These are phyloP conservation scores for Acanthaster planci DNA, from an alignment of 35 echinoderm and acorn worm species.

Conservation along the genomic window DNA sequence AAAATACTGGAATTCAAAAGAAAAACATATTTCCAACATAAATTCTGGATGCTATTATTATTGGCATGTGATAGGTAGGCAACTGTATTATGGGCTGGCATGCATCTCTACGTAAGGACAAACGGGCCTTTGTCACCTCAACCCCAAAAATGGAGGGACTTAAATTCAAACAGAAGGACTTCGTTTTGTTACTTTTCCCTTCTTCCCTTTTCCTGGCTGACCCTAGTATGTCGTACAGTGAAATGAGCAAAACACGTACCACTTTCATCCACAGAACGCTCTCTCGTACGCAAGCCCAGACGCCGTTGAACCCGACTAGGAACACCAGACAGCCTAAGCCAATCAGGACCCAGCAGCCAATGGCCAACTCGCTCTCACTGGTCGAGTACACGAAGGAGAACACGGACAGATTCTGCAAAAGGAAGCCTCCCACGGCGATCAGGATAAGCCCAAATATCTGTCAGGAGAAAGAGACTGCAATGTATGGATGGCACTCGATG, in stretches of 20 bases:
- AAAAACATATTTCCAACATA: background rate
- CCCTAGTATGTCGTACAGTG: too few species aligned
- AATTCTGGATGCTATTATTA: too few species aligned
- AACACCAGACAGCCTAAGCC: slow-evolving; percentile 7
- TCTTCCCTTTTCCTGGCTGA: too few species aligned
- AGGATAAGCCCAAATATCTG: slow-evolving; percentile 8
- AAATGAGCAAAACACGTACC: background rate
- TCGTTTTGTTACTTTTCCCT: too few species aligned
- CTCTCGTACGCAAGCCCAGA: slow-evolving; percentile 10
- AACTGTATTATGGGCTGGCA: too few species aligned
- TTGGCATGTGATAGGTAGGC: too few species aligned
- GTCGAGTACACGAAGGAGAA: background rate
- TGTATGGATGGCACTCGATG: too few species aligned
- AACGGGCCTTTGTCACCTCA: too few species aligned
- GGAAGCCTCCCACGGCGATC: slow-evolving; percentile 4
- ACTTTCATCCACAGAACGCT: slow-evolving; percentile 1
- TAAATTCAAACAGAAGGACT: too few species aligned
- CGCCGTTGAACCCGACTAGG: background rate
- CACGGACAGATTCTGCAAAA: background rate
- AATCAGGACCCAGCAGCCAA: background rate
- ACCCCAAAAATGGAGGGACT: too few species aligned
- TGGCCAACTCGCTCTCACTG: background rate
- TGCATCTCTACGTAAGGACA: too few species aligned
- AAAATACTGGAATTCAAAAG: background rate
- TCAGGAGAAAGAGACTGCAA: background rate